Evolutionary conservation across 2,113 vertebrate genomes (phyloP), one percentile per base, ranked within the genome.

Genomic region (Isichthys henryi): DNA sequence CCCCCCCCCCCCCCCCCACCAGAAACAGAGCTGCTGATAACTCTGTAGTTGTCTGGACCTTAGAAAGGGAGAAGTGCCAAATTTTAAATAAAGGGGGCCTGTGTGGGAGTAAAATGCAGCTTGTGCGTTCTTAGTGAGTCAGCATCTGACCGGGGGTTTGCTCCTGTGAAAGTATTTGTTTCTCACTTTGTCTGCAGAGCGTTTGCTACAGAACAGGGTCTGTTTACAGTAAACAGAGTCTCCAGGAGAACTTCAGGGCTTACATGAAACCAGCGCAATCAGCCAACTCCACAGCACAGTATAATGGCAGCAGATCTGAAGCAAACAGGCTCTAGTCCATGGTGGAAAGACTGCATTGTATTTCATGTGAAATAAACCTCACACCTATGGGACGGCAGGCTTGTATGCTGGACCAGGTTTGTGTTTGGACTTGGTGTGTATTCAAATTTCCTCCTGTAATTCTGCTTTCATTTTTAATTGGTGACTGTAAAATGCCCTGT

Each of bases 161-260:
- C 50, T 15, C 27, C 50, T 86, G n/a, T 86, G 49, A 86, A 27
- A 49, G 84, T 50, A 35, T 49, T 46, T 86, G 49, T 52, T 86
- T 86, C 48, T 87, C 19, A 87, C 85, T 86, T 35, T 52, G 48
- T 52, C 85, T 87, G n/a, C 35, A 53, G 50, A 50, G 31, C 56
- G 17, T 56, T 50, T 17, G 50, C 49, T 87, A 35, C 85, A 53
- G 50, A 87, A 87, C 85, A 87, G 85, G 85, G 56, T 87, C 50
- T 87, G 85, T 87, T 87, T 87, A 87, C 85, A 11, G 85, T 52
- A 87, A 87, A 87, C 85, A 53, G 8, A 53, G 27, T 53, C 50
- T 52, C 27, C 23, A 56, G 84, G 23, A 46, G n/a, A 35, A 86
- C 45, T 45, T 86, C 84, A 86, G 85, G 85, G 50, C 17, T 52